phyloP scores from a whole-genome alignment of 2,797 vertebrate species.

The Tenualosa ilisha region DNA sequence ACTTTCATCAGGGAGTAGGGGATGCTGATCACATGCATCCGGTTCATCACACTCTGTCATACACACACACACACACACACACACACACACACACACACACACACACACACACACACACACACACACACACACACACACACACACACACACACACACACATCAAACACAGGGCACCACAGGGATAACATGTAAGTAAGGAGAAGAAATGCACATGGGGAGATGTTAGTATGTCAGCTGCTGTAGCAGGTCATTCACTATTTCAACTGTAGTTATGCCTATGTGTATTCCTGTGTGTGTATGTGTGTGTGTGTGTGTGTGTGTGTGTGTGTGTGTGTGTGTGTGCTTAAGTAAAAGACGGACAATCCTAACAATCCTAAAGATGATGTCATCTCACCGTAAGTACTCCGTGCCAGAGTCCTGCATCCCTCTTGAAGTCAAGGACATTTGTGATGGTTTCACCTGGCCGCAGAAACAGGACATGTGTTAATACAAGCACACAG shows the following conservation, averaged over 20 bases:
- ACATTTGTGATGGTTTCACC: constrained; percentile 93
- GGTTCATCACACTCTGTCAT: constrained; percentile 89
- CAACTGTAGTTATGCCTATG: neutral
- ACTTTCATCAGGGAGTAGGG: constrained; percentile 97
- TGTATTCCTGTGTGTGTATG: neutral
- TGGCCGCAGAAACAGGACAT: constrained; percentile 59
- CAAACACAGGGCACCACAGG: neutral
- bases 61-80: constrained; percentile 44
- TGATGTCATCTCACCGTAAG: constrained; percentile 80
- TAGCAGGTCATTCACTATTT: neutral
- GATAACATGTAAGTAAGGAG: neutral
- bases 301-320: neutral
- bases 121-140: constrained; percentile 45
- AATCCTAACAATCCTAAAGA: too few species aligned
- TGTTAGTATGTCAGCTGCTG: neutral
- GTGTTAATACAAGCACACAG: neutral
- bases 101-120: constrained; percentile 48
- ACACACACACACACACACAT: constrained; percentile 43
- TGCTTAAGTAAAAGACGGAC: neutral
- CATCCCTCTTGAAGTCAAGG: constrained; percentile 96
- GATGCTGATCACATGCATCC: constrained; percentile 95
- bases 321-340: neutral
- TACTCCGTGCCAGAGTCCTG: constrained; percentile 94
- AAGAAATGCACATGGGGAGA: neutral
- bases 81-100: constrained; percentile 31